phyloP scores from a whole-genome alignment of 2,113 vertebrate species.

The Phalacrocorax carbo region DNA sequence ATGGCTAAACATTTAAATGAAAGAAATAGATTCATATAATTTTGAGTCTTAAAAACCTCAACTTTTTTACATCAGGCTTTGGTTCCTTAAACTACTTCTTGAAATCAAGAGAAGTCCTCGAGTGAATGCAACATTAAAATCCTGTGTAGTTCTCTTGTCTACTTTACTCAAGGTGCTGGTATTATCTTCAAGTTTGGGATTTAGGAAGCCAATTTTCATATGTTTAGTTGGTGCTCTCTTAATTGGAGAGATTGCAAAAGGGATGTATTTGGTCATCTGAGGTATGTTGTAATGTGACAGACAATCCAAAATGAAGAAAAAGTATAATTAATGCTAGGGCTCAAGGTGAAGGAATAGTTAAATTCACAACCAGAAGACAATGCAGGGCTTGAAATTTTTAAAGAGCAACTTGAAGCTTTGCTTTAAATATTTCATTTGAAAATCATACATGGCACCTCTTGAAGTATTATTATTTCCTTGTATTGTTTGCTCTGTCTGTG shows the following conservation, averaged over 20 bases:
- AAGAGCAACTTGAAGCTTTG: background rate
- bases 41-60: background rate
- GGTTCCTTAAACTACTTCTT: background rate
- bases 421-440: background rate
- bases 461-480: background rate
- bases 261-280: background rate
- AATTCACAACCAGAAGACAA: background rate
- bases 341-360: background rate
- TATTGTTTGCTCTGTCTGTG: background rate
- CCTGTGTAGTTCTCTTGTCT: background rate
- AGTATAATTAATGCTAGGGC: background rate
- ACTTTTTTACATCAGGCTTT: background rate
- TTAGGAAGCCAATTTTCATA: background rate
- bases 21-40: background rate
- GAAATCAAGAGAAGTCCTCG: background rate
- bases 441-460: background rate
- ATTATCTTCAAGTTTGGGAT: background rate
- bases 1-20: background rate
- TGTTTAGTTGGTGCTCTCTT: background rate
- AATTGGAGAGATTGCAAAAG: background rate
- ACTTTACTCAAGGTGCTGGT: background rate
- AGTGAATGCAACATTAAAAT: background rate
- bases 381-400: background rate
- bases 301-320: background rate
- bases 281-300: background rate